Evolutionary conservation across 2,888 invertebrate genomes (phyloP).

Genomic region (Eueremaeus valkanovi): DNA sequence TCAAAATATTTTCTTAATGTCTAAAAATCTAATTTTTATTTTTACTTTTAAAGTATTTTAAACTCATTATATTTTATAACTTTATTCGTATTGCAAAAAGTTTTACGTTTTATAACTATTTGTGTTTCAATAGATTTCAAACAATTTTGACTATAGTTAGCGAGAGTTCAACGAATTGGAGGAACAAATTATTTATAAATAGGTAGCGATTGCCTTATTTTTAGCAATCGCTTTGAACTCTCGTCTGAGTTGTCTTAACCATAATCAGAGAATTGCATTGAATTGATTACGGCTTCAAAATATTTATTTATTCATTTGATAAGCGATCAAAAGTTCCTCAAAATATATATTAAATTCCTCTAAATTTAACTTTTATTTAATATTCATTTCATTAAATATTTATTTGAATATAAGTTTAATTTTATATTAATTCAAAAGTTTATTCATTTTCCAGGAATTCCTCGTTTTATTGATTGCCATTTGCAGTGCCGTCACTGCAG

Average conservation of each 20-base stretch:
- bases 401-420: too few relatives aligned
- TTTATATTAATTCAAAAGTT: neutral
- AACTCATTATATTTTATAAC: too few relatives aligned
- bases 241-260: conserved; percentile 6
- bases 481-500: neutral
- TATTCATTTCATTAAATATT: too few relatives aligned
- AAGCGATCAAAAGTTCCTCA: too few relatives aligned
- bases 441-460: neutral
- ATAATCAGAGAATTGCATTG: neutral
- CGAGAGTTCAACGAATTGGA: conserved; percentile 32
- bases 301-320: neutral
- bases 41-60: too few relatives aligned
- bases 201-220: conserved; percentile 11
- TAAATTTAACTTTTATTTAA: too few relatives aligned
- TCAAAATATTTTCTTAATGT: too few relatives aligned
- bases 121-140: neutral
- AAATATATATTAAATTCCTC: too few relatives aligned
- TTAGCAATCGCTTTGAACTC: conserved; percentile 1
- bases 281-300: neutral
- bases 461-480: neutral
- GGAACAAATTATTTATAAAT: conserved; percentile 29
- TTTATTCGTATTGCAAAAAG: too few relatives aligned
- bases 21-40: too few relatives aligned
- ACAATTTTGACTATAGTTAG: neutral
- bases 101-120: neutral